Base-by-base conservation (phyloP, 2,113 vertebrate species). In the Alexandromys fortis region DNA sequence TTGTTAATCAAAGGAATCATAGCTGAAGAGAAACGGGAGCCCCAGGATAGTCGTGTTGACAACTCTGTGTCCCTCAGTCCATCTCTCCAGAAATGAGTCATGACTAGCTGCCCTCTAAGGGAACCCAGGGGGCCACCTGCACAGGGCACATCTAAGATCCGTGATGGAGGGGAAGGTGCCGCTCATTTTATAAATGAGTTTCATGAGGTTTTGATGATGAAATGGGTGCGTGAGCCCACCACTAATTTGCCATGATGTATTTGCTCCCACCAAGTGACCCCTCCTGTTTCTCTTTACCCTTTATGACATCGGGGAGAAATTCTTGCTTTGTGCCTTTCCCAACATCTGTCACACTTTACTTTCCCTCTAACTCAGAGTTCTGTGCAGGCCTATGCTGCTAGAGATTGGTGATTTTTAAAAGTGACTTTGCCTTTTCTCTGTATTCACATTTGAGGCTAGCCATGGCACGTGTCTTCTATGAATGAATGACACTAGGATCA, bases 221-320 rank as follows among this genome's bases (percentile, higher is more conserved):
- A 49, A 24, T 47, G 75, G 9, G 14, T 17, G 1, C 24, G 0
- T 3, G 76, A 49, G 5, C 9, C 63, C 65, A 26, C 7, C 24
- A 70, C 0, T n/a, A 30, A 4, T 16, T 10, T 30, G 3, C 7
- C 14, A 30, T 3, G 38, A 28, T 30, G 26, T 17, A 3, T 65
- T 30, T 85, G 38, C 82, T 65, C 42, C 58, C 3, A 2, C 0
- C 0, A 4, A 45, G 22, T 0, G 5, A 17, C 7, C 8, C 19
- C 14, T 38, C n/a, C 30, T n/a, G 0, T 0, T 35, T 70, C 42
- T 68, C 1, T 5, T 8, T 0, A 24, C 33, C 52, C 16, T 24
- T 1, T 2, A 1, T 17, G 10, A 70, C 33, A 14, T 8, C 12
- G 26, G 19, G 65, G 45, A n/a, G 45, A n/a, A 24, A 19, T 78